Evolutionary conservation across 2,113 vertebrate species (phyloP), one percentile per base, ranked within the genome.

Genomic region (Silurus meridionalis): DNA sequence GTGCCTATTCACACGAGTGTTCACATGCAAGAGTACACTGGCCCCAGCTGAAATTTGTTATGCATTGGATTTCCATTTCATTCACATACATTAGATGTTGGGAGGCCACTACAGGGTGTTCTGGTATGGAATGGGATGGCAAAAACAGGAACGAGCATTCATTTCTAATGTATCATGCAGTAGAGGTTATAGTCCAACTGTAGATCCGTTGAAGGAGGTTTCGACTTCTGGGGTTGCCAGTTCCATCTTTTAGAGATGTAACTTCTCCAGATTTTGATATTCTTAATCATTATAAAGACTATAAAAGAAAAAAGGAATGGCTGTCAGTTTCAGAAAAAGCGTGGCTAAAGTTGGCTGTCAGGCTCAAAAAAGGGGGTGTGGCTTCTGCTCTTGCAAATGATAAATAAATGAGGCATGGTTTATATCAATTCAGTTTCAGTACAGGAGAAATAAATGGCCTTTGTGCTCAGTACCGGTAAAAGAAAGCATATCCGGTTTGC

Each of bases 31-130:
- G 78, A 80, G 60, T 80, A 60, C 78, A 21, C 57, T 60, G 78
- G 78, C 28, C 78, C 28, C 21, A 58, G 53, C 57, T 46, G 11
- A 2, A 48, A 80, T 80, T 80, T 80, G 61, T 80, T 80, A 80
- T 80, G 78, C 78, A 80, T 80, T 80, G 48, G 58, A 80, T 80
- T 80, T 79, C 37, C 53, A 58, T 79, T 80, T 80, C 78, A 58
- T 60, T 80, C 57, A 14, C 28, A 61, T 48, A 58, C 57, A 48
- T 61, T 80, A 61, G 78, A 61, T 37, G 57, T 10, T 23, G 28
- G 57, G 17, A 80, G 78, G 57, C 78, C 57, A 61, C 78, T 23
- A 61, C 57, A 48, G 28, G 13, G 58, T 11, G 28, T 48, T 48
- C 78, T 61, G 78, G 57, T 61, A 58, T 80, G 57, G 28, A 61